Conservation (phyloP, 1,140 invertebrate species). For the Spodoptera litura region DNA sequence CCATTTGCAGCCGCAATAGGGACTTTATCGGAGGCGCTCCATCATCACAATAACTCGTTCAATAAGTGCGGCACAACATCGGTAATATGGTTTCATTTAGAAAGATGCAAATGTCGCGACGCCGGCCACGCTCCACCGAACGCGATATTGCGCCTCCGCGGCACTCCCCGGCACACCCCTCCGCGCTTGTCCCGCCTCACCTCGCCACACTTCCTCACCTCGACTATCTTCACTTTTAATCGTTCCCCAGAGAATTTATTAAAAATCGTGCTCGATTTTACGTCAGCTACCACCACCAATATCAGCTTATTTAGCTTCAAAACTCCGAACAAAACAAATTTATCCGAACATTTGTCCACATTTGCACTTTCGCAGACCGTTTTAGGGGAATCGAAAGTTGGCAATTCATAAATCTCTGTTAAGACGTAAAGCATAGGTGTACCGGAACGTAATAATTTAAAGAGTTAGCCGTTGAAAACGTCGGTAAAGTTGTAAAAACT, state of each 20-base stretch:
- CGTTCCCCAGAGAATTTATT: slow-evolving; percentile 73
- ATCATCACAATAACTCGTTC: slow-evolving; percentile 62
- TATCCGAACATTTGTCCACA: not conserved
- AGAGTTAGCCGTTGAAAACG: slow-evolving; percentile 69
- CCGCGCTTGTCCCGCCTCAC: slow-evolving; percentile 48
- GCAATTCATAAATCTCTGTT: slow-evolving; percentile 57
- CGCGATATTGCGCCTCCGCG: slow-evolving; percentile 72
- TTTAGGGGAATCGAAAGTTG: slow-evolving; percentile 40
- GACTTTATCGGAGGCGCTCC: slow-evolving; percentile 51
- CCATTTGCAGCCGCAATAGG: slow-evolving; percentile 40
- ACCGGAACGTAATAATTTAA: slow-evolving; percentile 75
- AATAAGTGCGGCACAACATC: slow-evolving; percentile 69
- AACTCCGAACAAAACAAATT: slow-evolving; percentile 27
- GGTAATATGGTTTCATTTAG: slow-evolving; percentile 79
- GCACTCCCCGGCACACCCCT: slow-evolving; percentile 49
- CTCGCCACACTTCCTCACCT: slow-evolving; percentile 60
- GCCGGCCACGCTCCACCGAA: slow-evolving; percentile 67
- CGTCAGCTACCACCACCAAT: slow-evolving; percentile 36
- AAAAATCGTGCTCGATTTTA: slow-evolving; percentile 71
- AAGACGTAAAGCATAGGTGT: slow-evolving; percentile 55
- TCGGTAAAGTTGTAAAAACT: slow-evolving; percentile 76
- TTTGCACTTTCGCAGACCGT: slow-evolving; percentile 19
- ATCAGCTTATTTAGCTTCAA: slow-evolving; percentile 39
- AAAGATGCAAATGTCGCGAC: slow-evolving; percentile 77
- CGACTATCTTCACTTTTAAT: slow-evolving; percentile 78